Evolutionary conservation across 2,797 vertebrate genomes (phyloP).

Genomic region (Sebastiscus albofasciatus): DNA sequence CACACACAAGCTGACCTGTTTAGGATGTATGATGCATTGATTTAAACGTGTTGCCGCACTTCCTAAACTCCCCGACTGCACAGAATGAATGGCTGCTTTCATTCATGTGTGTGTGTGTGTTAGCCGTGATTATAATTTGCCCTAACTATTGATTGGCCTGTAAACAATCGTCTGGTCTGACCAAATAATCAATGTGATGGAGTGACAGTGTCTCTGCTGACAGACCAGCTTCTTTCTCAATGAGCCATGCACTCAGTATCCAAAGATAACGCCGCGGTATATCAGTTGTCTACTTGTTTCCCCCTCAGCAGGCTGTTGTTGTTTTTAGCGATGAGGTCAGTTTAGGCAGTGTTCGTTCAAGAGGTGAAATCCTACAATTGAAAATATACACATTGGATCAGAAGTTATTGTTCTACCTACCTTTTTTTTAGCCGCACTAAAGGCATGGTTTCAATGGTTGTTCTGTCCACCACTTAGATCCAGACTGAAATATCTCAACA

Average conservation of each 20-base stretch:
- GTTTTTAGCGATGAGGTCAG: not conserved
- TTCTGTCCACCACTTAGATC: not conserved
- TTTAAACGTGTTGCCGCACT: conserved; percentile 16
- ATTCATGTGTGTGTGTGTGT: conserved; percentile 32
- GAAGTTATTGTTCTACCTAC: not conserved
- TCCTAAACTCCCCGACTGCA: conserved; percentile 29
- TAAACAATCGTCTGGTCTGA: conserved; percentile 58
- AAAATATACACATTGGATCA: not conserved
- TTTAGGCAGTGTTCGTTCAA: not conserved
- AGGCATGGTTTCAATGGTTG: not conserved
- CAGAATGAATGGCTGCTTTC: conserved; percentile 17
- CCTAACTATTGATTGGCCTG: conserved; percentile 61
- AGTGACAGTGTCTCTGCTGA: conserved; percentile 50
- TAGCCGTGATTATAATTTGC: conserved; percentile 34
- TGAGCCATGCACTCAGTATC: conserved; percentile 1
- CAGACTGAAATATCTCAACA: not conserved
- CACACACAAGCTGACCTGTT: conserved; percentile 44
- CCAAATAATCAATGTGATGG: conserved; percentile 59
- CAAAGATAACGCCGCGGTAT: not conserved
- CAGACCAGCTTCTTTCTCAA: conserved; percentile 21
- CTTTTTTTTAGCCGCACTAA: not conserved
- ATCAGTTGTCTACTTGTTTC: not conserved
- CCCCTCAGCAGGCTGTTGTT: not conserved
- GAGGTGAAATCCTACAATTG: not conserved
- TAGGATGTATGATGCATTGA: conserved; percentile 11